These are phyloP conservation scores for Catagonus wagneri DNA, from an alignment of 2,113 vertebrate species.

Conservation along the genomic window DNA sequence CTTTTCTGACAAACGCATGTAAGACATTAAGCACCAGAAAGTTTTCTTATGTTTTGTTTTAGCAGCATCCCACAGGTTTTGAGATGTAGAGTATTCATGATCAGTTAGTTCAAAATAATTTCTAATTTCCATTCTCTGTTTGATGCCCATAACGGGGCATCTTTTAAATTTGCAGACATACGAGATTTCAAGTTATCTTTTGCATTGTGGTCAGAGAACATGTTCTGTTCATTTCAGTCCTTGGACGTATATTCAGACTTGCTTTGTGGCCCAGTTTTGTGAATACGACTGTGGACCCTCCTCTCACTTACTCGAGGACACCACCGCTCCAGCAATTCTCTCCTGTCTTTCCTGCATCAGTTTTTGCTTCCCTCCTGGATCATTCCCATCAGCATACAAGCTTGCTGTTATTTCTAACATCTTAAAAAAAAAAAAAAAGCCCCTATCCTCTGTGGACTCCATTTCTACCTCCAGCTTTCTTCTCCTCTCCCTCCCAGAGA, in stretches of 20 bases:
- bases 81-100: not conserved
- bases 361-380: not conserved
- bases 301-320: not conserved
- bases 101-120: constrained; percentile 20
- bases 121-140: not conserved
- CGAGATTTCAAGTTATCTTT: not conserved
- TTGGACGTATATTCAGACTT: not conserved
- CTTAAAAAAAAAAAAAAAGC: not conserved
- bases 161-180: constrained; percentile 29
- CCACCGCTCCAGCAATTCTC: not conserved
- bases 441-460: not conserved
- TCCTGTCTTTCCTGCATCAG: not conserved
- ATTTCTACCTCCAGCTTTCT: not conserved
- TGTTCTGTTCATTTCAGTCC: not conserved
- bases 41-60: not conserved
- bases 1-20: not conserved
- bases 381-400: not conserved
- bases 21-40: not conserved
- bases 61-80: not conserved
- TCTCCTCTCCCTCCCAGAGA: not conserved
- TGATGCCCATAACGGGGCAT: not conserved
- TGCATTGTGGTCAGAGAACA: not conserved
- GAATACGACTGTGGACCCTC: not conserved
- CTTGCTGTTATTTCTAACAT: not conserved
- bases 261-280: not conserved